A percentile compares a stretch with the other conserved stretches of the same genome.
phyloP scores from a whole-genome alignment of 1,140 invertebrate genomes.

The Parapsyche elsis region DNA sequence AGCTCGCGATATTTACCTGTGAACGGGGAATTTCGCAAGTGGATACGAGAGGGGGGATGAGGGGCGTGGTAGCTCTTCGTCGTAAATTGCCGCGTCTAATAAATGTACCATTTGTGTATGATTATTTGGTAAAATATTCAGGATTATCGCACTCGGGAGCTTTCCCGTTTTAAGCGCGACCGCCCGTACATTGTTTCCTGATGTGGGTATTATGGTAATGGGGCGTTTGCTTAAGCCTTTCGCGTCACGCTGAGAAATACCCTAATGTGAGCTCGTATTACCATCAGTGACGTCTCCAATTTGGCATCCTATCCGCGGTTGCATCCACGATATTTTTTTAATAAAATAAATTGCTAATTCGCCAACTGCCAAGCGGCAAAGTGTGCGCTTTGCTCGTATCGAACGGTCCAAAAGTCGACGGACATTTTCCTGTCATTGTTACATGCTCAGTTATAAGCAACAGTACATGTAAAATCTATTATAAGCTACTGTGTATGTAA shows the following conservation, averaged over 20 bases:
- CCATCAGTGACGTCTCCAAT: background rate
- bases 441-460: no score
- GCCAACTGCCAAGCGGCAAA: no score
- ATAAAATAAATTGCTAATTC: no score
- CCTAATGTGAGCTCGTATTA: background rate
- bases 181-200: conserved; percentile 26
- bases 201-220: conserved; percentile 34
- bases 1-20: background rate
- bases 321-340: background rate
- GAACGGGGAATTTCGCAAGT: no score
- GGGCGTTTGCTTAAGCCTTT: conserved; percentile 23
- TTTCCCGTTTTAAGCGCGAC: background rate
- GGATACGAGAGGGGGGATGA: background rate
- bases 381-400: no score
- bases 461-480: no score
- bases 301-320: background rate
- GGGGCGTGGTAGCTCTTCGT: background rate
- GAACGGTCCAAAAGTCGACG: no score
- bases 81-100: conserved; percentile 22
- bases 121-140: conserved; percentile 38
- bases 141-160: conserved; percentile 34
- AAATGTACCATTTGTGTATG: conserved; percentile 33
- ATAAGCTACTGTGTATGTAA: no score
- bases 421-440: no score
- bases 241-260: conserved; percentile 27